Conservation (phyloP, 2,113 vertebrate species). For the Ornithorhynchus anatinus region DNA sequence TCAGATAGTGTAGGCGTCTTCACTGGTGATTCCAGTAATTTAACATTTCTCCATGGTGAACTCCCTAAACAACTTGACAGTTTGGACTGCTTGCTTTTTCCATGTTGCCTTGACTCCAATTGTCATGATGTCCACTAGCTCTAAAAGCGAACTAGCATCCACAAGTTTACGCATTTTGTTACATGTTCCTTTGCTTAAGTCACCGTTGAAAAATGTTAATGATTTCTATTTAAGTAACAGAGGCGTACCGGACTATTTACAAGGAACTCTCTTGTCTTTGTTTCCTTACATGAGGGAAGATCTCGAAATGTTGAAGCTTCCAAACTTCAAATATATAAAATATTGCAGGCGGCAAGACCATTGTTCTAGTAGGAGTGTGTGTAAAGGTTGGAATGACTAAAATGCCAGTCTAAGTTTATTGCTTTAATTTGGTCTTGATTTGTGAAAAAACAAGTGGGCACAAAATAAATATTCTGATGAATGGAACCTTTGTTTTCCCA, state of each 20-base stretch:
- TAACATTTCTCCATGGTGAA: too few species aligned
- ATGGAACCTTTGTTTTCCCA: not conserved
- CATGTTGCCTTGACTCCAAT: too few species aligned
- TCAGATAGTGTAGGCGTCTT: too few species aligned
- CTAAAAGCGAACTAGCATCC: not conserved
- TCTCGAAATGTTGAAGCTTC: not conserved
- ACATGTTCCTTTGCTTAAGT: slow-evolving; percentile 5
- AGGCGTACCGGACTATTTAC: not conserved
- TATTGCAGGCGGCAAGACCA: not conserved
- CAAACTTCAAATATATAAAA: not conserved
- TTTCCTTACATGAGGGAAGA: not conserved
- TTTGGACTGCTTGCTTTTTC: too few species aligned
- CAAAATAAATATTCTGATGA: slow-evolving; percentile 13
- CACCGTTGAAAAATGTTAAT: not conserved
- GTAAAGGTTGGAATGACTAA: not conserved
- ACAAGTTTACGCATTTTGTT: not conserved
- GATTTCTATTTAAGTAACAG: not conserved
- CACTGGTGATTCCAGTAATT: too few species aligned
- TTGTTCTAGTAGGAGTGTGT: not conserved
- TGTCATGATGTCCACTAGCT: too few species aligned
- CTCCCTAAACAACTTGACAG: too few species aligned
- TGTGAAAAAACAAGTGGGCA: not conserved
- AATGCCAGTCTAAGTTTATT: not conserved
- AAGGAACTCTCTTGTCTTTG: not conserved
- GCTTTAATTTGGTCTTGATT: not conserved